Evolutionary conservation across 2,888 invertebrate genomes (phyloP), one percentile per base, ranked within the genome.

Genomic region (Teleogryllus oceanicus): DNA sequence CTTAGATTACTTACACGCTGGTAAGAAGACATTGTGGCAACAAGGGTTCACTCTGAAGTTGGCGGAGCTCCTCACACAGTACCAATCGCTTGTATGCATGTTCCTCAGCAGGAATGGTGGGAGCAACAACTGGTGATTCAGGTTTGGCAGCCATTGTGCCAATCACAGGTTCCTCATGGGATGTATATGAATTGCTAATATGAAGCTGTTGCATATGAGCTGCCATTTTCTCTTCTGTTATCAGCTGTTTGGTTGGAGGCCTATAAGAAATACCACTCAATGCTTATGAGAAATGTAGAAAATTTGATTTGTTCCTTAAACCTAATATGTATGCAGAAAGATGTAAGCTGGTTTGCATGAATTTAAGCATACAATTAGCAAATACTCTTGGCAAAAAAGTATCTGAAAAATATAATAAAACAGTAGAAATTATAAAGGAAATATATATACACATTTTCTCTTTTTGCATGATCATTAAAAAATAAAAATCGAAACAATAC

Each of bases 151-250:
- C 77, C 78, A 20, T 75, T 50, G 62, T 77, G 16, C n/a, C 49
- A 20, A 20, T 24, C n/a, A 75, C 75, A 11, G 77, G 50, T n/a
- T 49, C 77, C 13, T 21, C n/a, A 16, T 21, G 77, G 10, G 77
- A 49, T 18, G 12, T 79, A 81, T 84, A 85, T 81, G 84, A 85
- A 11, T 88, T 86, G 84, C 88, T 90, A 83, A 95, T 94, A 85
- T 94, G 94, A 51, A 95, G 88, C 74, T 92, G 91, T 83, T 91
- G 92, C 82, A 95, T 90, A 84, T 94, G 94, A 49, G 93, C 94
- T 0, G 94, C 92, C 92, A 95, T 95, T 86, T 93, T 94, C 85
- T 95, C 95, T 86, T 95, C 95, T 0, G 94, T 94, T 82, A 95
- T 94, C 75, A 92, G 89, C 85, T 94, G 94, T 85, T 95, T 95